A percentile compares a stretch with the other conserved stretches of the same genome.
phyloP scores from a whole-genome alignment of 1,140 invertebrate genomes.

The Megalopta genalis region DNA sequence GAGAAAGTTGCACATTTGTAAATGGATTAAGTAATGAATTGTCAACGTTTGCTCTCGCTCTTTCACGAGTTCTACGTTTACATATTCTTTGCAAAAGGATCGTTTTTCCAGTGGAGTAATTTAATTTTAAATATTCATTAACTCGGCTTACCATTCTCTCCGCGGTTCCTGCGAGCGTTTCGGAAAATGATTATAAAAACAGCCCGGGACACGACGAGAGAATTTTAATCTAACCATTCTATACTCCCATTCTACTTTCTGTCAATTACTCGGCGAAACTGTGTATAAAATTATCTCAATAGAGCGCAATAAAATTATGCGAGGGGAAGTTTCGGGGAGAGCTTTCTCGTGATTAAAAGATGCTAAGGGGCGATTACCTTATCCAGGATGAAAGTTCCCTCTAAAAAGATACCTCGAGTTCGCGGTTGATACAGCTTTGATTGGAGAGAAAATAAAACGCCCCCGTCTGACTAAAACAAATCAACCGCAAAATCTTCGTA shows the following conservation, averaged over 20 bases:
- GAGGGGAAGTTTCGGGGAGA: background rate
- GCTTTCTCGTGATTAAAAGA: slow-evolving; percentile 41
- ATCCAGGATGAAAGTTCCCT: slow-evolving; percentile 20
- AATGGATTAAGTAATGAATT: too few relatives aligned
- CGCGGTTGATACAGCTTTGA: slow-evolving; percentile 36
- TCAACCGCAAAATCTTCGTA: slow-evolving; percentile 12
- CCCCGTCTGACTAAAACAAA: background rate
- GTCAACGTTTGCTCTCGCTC: too few relatives aligned
- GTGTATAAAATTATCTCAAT: slow-evolving; percentile 5
- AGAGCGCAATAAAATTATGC: slow-evolving; percentile 36
- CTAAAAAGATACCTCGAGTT: slow-evolving; percentile 28
- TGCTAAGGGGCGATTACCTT: slow-evolving; percentile 19
- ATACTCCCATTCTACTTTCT: background rate
- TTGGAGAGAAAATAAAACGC: slow-evolving; percentile 23
- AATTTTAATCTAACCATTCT: background rate
- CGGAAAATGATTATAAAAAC: background rate
- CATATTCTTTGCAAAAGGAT: too few relatives aligned
- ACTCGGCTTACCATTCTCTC: background rate
- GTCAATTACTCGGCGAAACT: slow-evolving; percentile 7
- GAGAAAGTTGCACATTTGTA: too few relatives aligned
- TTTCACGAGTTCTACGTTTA: too few relatives aligned
- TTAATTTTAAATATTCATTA: background rate
- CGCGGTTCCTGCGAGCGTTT: background rate
- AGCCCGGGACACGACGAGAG: background rate
- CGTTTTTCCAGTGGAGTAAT: background rate